These are phyloP conservation scores for Notarius lentiginosus DNA, from an alignment of 2,113 vertebrate genomes.

Conservation along the genomic window DNA sequence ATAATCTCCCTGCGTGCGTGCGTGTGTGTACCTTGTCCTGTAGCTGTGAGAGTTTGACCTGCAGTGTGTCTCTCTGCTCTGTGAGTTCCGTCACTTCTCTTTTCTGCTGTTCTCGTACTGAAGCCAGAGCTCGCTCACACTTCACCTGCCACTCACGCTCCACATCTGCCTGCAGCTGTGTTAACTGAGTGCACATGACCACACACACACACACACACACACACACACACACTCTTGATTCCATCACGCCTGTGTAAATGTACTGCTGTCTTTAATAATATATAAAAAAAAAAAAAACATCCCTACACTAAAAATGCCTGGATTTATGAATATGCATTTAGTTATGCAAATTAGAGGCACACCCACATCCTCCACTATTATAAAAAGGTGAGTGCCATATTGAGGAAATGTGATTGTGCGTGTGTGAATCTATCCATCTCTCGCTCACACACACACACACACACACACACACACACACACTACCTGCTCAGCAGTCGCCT, in stretches of 20 bases:
- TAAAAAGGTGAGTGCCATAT: too few species aligned
- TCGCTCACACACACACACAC: neutral
- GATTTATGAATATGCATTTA: neutral
- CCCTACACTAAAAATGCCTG: too few species aligned
- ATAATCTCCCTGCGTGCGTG: neutral
- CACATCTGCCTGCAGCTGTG: constrained; percentile 81
- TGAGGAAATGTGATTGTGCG: too few species aligned
- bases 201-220: constrained; percentile 26
- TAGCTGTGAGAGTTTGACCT: constrained; percentile 73
- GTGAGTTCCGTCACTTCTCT: constrained; percentile 74
- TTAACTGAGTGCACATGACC: constrained; percentile 66
- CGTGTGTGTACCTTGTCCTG: neutral
- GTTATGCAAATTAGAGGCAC: neutral
- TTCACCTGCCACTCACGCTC: constrained; percentile 82
- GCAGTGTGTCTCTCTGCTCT: constrained; percentile 77
- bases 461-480: neutral
- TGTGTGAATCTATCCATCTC: neutral
- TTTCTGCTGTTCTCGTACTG: constrained; percentile 75
- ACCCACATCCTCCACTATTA: neutral
- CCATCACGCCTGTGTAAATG: neutral
- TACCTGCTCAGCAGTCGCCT: constrained; percentile 84
- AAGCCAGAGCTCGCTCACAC: constrained; percentile 74
- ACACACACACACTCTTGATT: neutral
- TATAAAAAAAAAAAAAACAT: too few species aligned
- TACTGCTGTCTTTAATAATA: neutral